Base-by-base conservation (phyloP, 2,113 vertebrate genomes). In the Chitala chitala region DNA sequence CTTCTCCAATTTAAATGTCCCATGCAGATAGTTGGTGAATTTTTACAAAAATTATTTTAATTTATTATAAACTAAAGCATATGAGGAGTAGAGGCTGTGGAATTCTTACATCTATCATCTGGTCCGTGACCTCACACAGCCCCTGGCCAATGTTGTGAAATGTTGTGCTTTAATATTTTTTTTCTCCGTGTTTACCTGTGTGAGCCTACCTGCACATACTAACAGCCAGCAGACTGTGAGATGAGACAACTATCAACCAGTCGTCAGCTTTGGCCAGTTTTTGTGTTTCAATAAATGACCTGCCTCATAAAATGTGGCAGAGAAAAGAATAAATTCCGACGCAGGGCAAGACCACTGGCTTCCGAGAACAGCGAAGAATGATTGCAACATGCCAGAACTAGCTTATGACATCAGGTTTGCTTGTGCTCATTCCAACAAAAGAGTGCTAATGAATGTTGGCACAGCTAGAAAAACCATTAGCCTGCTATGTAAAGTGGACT, bases 181-280 rank as follows among this genome's bases (percentile, higher is more conserved):
- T n/a, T n/a, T n/a, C n/a, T n/a, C n/a, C n/a, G n/a, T n/a, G 58
- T 71, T 26, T 64, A 69, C 69, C 74, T 79, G 77, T 83, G 76
- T 73, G 50, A 63, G 42, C 48, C 78, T 24, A 29, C n/a, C n/a
- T n/a, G n/a, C n/a, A n/a, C n/a, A n/a, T n/a, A n/a, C n/a, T n/a
- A n/a, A n/a, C n/a, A 8, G 1, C 22, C 65, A 24, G 38, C 38
- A 72, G 63, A 76, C 76, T 44, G 20, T 73, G 48, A 48, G 59
- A 54, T 79, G 53, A 76, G 15, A 72, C 73, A 58, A 82, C 78
- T 78, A 63, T 58, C 53, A 8, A 77, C 24, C 79, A 80, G 71
- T 78, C 74, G 78, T 73, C 26, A 1, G 74, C 69, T 64, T 17
- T 44, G 56, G 48, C 54, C 54, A 36, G 24, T 8, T 10, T n/a